phyloP scores from a whole-genome alignment of 2,888 invertebrate species.

The Monochamus alternatus region DNA sequence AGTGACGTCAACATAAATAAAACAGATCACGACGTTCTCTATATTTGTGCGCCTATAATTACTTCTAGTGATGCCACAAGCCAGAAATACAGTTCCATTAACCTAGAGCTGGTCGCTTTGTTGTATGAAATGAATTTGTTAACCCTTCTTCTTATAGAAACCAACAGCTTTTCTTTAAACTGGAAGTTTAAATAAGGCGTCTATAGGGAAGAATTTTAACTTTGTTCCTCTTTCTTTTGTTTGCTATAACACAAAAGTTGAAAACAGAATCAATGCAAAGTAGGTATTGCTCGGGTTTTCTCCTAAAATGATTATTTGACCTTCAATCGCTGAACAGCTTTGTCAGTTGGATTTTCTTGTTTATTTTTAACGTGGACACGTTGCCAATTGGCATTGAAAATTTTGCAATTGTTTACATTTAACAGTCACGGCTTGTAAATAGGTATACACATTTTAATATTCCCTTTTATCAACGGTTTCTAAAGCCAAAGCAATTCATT shows the following conservation, averaged over 20 bases:
- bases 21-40: neutral
- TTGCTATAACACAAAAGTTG: too few species aligned
- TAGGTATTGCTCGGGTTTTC: too few species aligned
- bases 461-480: too few species aligned
- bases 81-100: neutral
- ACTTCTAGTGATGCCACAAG: neutral
- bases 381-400: slow-evolving; percentile 22
- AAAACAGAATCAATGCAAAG: too few species aligned
- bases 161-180: too few species aligned
- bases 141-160: too few species aligned
- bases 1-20: slow-evolving; percentile 12
- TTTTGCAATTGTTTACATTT: slow-evolving; percentile 11
- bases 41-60: slow-evolving; percentile 8
- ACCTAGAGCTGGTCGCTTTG: neutral
- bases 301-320: neutral
- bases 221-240: too few species aligned
- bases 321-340: neutral
- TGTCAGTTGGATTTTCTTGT: neutral
- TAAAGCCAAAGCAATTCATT: too few species aligned
- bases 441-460: too few species aligned
- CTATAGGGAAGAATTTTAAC: too few species aligned
- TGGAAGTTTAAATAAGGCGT: too few species aligned
- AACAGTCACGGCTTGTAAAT: neutral
- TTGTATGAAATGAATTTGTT: neutral
- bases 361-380: slow-evolving; percentile 9